Percentiles rank a stretch among this genome's conserved stretches.
Evolutionary conservation across 2,797 vertebrate genomes (phyloP).

Genomic region (Acropternis orthonyx): DNA sequence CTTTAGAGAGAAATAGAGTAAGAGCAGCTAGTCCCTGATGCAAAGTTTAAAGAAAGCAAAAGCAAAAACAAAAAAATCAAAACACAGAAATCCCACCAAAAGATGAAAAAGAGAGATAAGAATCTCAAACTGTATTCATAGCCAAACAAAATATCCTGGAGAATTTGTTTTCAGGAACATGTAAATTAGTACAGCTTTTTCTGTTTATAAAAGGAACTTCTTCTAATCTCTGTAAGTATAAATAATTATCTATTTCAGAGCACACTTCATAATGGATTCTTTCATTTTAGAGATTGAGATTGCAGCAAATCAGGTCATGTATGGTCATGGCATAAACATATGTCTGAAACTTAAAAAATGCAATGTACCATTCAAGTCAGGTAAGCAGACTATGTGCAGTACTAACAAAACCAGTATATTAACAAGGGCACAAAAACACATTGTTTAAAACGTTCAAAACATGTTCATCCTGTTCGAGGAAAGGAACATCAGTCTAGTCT

Average conservation of each 20-base stretch:
- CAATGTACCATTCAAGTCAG: not conserved
- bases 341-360: not conserved
- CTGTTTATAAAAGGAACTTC: not conserved
- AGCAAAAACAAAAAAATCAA: not conserved
- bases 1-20: not conserved
- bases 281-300: not conserved
- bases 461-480: not conserved
- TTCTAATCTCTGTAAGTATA: not conserved
- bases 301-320: not conserved
- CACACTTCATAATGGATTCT: not conserved
- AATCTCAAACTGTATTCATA: not conserved
- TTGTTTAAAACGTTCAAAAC: not conserved
- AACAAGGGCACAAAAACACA: not conserved
- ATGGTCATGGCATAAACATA: not conserved
- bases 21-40: not conserved
- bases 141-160: not conserved
- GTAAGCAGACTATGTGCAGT: not conserved
- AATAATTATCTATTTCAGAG: not conserved
- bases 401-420: not conserved
- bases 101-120: not conserved
- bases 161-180: not conserved
- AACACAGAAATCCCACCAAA: not conserved
- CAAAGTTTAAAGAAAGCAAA: not conserved
- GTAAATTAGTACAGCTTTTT: not conserved
- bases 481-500: not conserved